Conservation (phyloP, 2,888 invertebrate species). For the Drosophila quinaria region DNA sequence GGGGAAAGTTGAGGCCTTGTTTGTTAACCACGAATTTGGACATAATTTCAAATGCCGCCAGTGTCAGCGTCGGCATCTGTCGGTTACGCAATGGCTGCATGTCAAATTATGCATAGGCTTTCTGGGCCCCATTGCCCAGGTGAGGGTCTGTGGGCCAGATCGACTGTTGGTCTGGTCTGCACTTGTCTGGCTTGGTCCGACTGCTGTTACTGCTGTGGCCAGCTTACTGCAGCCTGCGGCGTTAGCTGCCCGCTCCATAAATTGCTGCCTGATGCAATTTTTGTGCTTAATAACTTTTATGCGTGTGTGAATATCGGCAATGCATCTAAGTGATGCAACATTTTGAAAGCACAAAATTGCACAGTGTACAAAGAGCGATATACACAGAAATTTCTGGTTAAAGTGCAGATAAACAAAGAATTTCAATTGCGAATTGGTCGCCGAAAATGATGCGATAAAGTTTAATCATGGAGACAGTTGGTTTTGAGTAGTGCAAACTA, state of each 20-base stretch:
- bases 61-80: conserved; percentile 26
- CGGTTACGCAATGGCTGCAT: conserved; percentile 71
- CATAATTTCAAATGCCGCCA: conserved; percentile 69
- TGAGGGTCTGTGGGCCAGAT: conserved; percentile 21
- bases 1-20: conserved; percentile 17
- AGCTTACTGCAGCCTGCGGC: conserved; percentile 57
- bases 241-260: conserved; percentile 61
- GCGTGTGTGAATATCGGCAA: conserved; percentile 79
- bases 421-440: background rate
- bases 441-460: too few species aligned
- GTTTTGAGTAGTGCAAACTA: too few species aligned
- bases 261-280: conserved; percentile 67
- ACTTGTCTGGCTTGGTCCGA: background rate
- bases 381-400: conserved; percentile 21
- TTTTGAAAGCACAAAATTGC: conserved; percentile 23
- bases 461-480: too few species aligned
- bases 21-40: conserved; percentile 63
- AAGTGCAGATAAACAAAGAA: conserved; percentile 14
- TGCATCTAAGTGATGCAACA: conserved; percentile 61
- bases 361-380: conserved; percentile 22
- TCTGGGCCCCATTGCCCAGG: conserved; percentile 21
- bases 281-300: conserved; percentile 78
- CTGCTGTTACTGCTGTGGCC: conserved; percentile 31
- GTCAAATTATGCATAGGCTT: conserved; percentile 73
- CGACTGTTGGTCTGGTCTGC: conserved; percentile 11